These are phyloP conservation scores for Dendrophyllia cribrosa DNA, from an alignment of 64 coral and sea anemone species.

Conservation along the genomic window DNA sequence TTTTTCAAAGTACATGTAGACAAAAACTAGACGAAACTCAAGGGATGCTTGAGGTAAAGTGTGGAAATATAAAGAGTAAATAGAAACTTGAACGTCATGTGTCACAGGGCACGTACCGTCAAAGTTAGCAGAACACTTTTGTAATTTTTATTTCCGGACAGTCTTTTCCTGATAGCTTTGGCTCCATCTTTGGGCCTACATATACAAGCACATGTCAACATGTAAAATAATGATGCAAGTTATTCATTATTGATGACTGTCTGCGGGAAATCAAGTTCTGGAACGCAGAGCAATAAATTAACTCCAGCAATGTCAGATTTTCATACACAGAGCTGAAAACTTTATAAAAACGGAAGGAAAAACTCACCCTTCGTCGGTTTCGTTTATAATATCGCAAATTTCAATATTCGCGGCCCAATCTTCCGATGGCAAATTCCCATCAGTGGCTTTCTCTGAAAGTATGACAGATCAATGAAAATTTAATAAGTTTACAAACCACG, in stretches of 20 bases:
- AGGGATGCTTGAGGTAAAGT: too few relatives aligned
- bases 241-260: background rate
- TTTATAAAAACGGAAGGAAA: background rate
- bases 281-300: background rate
- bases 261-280: background rate
- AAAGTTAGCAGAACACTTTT: constrained; percentile 95
- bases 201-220: background rate
- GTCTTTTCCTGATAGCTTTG: constrained; percentile 94
- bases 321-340: background rate
- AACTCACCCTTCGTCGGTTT: constrained; percentile 98
- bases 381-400: constrained; percentile 99
- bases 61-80: background rate
- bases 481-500: background rate
- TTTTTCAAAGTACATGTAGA: too few relatives aligned
- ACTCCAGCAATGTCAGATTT: background rate
- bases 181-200: constrained; percentile 93
- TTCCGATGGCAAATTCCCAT: constrained; percentile 91
- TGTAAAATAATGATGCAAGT: background rate
- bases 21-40: too few relatives aligned
- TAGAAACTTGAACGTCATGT: background rate
- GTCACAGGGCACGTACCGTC: constrained; percentile 63
- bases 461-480: background rate
- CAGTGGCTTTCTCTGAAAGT: constrained; percentile 90
- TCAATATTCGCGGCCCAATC: constrained; percentile 99
- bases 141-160: constrained; percentile 86